A percentile compares a stretch with the other conserved stretches of the same genome.
Evolutionary conservation across 2,888 invertebrate genomes (phyloP).

Genomic region (Temnothorax unifasciatus): DNA sequence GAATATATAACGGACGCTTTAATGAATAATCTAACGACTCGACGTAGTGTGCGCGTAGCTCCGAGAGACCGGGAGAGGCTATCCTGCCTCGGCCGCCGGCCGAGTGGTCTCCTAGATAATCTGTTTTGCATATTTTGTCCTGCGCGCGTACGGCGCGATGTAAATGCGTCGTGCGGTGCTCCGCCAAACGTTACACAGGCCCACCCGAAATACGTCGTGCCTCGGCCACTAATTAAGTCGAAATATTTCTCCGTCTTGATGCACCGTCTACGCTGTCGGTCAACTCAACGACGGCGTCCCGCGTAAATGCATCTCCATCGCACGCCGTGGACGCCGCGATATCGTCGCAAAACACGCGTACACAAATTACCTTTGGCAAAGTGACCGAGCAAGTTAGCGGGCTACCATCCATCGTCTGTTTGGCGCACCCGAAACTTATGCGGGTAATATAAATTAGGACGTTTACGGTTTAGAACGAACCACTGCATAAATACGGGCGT

Average conservation of each 20-base stretch:
- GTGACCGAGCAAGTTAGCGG: constrained; percentile 42
- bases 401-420: background rate
- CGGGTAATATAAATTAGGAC: constrained; percentile 42
- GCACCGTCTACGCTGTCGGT: constrained; percentile 57
- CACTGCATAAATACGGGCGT: constrained; percentile 24
- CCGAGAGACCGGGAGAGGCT: constrained; percentile 6
- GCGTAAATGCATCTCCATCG: constrained; percentile 40
- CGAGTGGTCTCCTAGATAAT: constrained; percentile 79
- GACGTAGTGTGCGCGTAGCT: constrained; percentile 17
- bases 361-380: constrained; percentile 49
- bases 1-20: constrained; percentile 75
- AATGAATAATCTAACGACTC: constrained; percentile 79
- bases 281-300: constrained; percentile 67
- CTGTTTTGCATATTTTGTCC: constrained; percentile 82
- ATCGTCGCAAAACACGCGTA: constrained; percentile 34
- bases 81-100: constrained; percentile 68
- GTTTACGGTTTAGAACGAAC: constrained; percentile 29
- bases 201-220: constrained; percentile 67
- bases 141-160: constrained; percentile 73
- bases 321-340: constrained; percentile 17
- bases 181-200: constrained; percentile 75
- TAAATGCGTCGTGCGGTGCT: constrained; percentile 76
- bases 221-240: constrained; percentile 74
- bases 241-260: constrained; percentile 74
- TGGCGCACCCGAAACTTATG: constrained; percentile 12